Evolutionary conservation across 2,797 vertebrate genomes (phyloP).

Genomic region (Sarcophilus harrisii): DNA sequence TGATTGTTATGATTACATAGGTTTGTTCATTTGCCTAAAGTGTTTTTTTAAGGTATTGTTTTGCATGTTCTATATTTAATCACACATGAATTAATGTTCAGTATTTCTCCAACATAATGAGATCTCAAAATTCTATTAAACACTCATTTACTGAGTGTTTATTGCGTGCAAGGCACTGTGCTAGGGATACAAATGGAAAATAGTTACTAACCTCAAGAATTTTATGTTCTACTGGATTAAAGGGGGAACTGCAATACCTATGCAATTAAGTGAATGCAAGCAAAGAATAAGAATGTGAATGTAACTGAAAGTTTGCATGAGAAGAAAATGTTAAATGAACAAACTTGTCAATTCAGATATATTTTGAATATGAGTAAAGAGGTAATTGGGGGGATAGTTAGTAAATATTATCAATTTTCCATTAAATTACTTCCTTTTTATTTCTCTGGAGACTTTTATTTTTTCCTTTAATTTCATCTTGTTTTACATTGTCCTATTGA

Average conservation of each 20-base stretch:
- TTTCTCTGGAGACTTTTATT: not conserved
- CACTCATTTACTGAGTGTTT: not conserved
- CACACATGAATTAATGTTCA: slow-evolving; percentile 24
- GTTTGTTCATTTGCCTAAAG: not conserved
- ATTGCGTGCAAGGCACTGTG: not conserved
- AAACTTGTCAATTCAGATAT: not conserved
- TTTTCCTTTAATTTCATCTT: slow-evolving; percentile 11
- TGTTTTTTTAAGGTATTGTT: not conserved
- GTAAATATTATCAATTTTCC: not conserved
- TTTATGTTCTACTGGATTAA: not conserved
- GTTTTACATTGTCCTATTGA: slow-evolving; percentile 6
- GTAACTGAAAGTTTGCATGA: slow-evolving; percentile 9
- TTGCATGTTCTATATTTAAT: slow-evolving; percentile 38
- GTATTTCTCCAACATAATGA: slow-evolving; percentile 14
- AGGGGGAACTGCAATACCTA: not conserved
- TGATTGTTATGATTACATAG: slow-evolving; percentile 35
- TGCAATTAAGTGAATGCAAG: not conserved
- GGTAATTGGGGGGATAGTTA: not conserved
- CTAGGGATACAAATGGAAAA: not conserved
- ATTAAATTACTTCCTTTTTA: not conserved
- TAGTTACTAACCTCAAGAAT: not conserved
- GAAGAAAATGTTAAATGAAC: not conserved
- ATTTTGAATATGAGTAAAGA: not conserved
- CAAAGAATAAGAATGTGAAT: not conserved
- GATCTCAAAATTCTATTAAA: not conserved